Evolutionary conservation across 2,113 vertebrate genomes (phyloP), one percentile per base, ranked within the genome.

Genomic region (Heterocephalus glaber): DNA sequence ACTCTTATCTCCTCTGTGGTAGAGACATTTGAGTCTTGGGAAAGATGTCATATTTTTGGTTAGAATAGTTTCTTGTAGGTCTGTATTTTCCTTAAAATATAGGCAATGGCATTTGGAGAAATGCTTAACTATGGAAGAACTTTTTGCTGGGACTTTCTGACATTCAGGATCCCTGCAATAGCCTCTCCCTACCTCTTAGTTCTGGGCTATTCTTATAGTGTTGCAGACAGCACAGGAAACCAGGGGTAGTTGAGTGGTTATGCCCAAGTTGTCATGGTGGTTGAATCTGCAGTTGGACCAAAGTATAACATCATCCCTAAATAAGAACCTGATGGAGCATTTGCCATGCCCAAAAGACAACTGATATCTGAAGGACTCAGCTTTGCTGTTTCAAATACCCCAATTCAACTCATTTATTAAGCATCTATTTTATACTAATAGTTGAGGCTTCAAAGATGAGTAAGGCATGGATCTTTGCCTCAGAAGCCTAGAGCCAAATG

Each of bases 331-430:
- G 6, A 56, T 86, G 61, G 65, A 96, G 41, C 12, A 10, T 72
- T 96, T 96, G 33, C 28, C 11, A 60, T 44, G 54, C 26, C 60
- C 60, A 88, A 87, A 68, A 89, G 80, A 86, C 4, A 82, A 88
- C 2, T 89, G 56, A 58, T 60, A 86, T 74, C 24, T 82, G 35
- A 93, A 95, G 28, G 44, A 49, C 11, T 84, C 72, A 56, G 41
- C 12, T 33, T 93, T 47, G 6, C 33, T 91, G 5, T 86, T 86
- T 84, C 17, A 68, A 63, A 86, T 74, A 80, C 7, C 35, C 8
- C 89, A 52, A 38, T 58, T 76, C 12, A 44, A 82, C 79, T 86
- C 8, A 47, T 76, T 76, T 85, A 58, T 72, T 86, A 89, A 91
- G 6, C 65, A 83, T 92, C 12, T 91, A 60, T 54, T 87, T 93